Evolutionary conservation across 2,888 invertebrate genomes (phyloP), one percentile per base, ranked within the genome.

Genomic region (Oxycera nigricornis): DNA sequence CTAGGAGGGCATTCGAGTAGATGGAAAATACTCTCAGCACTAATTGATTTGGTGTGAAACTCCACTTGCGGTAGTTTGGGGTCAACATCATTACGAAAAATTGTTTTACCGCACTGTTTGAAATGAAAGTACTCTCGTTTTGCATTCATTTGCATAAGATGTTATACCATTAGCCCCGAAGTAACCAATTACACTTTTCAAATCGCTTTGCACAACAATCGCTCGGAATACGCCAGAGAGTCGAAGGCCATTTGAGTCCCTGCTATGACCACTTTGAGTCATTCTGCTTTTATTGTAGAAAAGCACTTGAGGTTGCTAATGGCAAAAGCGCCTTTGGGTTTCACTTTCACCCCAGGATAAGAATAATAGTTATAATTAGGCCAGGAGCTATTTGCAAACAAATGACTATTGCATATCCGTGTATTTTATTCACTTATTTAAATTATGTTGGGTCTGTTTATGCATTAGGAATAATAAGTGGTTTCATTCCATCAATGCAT

Each of bases 141-240:
- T 26, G 24, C n/a, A n/a, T 57, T 57, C 57, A 57, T 57, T 57
- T 57, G 57, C 57, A 57, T 57, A 57, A 2, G 4, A 9, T 39
- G 39, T 35, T 35, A 14, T 14, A 14, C 14, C 7, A 14, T n/a
- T n/a, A 39, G 24, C 24, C 57, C 57, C 14, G 57, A 14, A 26
- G 57, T 57, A 24, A 57, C 22, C 57, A 57, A 57, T 57, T 57
- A 22, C 57, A 57, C 57, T 57, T 22, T 57, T 57, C 20, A 57
- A 57, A 57, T 57, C 24, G 20, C 24, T 22, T 22, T 24, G 57
- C 24, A 22, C 1, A 7, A 22, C 24, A 20, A 14, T 57, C 24
- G 14, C n/a, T n/a, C n/a, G n/a, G 57, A 57, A 24, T 22, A 9
- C 22, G 14, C 14, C 20, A 57, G 22, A 22, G 9, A 4, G 4